phyloP scores from a whole-genome alignment of 1,140 invertebrate species.

The Meloidogyne exigua region DNA sequence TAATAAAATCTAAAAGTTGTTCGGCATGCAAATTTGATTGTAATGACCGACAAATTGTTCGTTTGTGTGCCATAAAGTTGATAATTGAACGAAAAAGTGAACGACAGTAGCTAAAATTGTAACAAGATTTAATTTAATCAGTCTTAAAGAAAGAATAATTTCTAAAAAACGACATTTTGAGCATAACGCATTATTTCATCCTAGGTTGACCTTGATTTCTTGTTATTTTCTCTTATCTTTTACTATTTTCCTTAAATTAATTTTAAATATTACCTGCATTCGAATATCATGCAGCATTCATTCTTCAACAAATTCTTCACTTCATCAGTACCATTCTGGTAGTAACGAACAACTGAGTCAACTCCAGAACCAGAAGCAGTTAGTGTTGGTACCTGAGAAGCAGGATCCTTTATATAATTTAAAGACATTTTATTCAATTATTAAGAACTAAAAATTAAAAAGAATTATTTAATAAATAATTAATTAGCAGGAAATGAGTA shows the following conservation, averaged over 20 bases:
- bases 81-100: constrained; percentile 34
- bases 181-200: background rate
- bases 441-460: constrained; percentile 10
- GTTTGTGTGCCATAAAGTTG: constrained; percentile 37
- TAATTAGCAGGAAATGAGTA: no score
- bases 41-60: constrained; percentile 37
- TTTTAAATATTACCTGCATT: constrained; percentile 29
- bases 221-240: background rate
- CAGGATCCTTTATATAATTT: constrained; percentile 36
- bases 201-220: background rate
- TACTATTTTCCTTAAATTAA: background rate
- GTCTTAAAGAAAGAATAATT: no score
- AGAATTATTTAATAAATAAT: background rate
- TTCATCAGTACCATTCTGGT: constrained; percentile 32
- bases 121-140: background rate
- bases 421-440: constrained; percentile 32
- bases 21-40: constrained; percentile 23
- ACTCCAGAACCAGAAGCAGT: constrained; percentile 14
- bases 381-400: constrained; percentile 27
- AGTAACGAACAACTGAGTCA: constrained; percentile 30
- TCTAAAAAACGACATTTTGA: no score
- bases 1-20: constrained; percentile 13
- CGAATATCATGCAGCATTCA: constrained; percentile 32
- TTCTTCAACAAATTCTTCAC: constrained; percentile 38
- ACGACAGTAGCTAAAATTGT: constrained; percentile 27